These are phyloP conservation scores for Nymphalis c-album DNA, from an alignment of 2,888 invertebrate genomes.

Conservation along the genomic window DNA sequence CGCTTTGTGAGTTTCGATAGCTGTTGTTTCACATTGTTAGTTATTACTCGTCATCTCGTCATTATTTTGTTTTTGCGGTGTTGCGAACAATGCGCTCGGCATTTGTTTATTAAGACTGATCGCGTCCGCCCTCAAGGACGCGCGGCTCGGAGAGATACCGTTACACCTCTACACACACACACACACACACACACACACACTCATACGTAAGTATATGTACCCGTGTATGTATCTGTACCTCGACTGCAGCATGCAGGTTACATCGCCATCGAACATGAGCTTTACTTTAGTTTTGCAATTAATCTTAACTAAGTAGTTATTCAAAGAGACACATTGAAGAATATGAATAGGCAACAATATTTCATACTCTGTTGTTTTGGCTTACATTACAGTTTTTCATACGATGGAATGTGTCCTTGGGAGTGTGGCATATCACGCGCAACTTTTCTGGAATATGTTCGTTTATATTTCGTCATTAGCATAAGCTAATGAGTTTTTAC, in stretches of 20 bases:
- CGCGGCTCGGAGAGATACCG: background rate
- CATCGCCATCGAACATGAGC: too few relatives aligned
- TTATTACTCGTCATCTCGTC: background rate
- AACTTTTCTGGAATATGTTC: background rate
- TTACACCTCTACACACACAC: background rate
- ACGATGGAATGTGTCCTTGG: too few relatives aligned
- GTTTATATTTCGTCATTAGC: background rate
- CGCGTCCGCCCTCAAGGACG: background rate
- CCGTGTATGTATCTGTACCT: background rate
- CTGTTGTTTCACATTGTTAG: too few relatives aligned
- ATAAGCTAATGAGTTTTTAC: background rate
- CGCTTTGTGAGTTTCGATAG: too few relatives aligned
- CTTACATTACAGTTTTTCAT: too few relatives aligned
- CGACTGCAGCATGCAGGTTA: too few relatives aligned
- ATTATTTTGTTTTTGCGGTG: background rate
- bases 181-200: background rate
- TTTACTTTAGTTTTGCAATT: too few relatives aligned
- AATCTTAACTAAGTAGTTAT: too few relatives aligned
- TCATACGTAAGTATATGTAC: too few relatives aligned
- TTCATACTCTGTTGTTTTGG: too few relatives aligned
- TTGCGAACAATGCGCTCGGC: background rate
- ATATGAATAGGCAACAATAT: too few relatives aligned
- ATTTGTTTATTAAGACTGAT: slow-evolving; percentile 2
- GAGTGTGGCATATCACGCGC: background rate
- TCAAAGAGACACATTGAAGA: too few relatives aligned